Conservation (phyloP, 35 echinoderm and acorn worm genomes). For the Acanthaster planci region DNA sequence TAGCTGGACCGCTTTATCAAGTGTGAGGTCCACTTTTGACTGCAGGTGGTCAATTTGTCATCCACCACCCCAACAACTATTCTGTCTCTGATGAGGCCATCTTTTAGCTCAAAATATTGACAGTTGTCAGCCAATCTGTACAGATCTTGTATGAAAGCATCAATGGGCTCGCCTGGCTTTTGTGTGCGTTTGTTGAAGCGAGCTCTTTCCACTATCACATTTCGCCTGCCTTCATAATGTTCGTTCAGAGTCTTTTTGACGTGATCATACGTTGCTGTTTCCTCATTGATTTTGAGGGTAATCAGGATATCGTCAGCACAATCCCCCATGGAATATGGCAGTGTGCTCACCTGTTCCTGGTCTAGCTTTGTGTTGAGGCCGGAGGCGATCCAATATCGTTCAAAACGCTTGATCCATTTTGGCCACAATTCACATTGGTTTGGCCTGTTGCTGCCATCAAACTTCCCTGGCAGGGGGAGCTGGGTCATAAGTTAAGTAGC, state of each 20-base stretch:
- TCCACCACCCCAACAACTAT: conserved; percentile 30
- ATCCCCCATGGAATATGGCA: conserved; percentile 37
- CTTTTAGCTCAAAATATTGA: conserved; percentile 22
- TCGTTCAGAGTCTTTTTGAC: too few relatives aligned
- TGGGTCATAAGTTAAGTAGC: background rate
- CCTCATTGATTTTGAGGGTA: too few relatives aligned
- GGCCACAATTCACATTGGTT: conserved; percentile 28
- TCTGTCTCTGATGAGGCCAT: conserved; percentile 36
- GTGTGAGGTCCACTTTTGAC: background rate
- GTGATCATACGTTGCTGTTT: background rate
- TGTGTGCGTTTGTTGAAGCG: conserved; percentile 46
- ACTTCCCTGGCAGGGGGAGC: conserved; percentile 25
- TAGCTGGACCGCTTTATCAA: background rate
- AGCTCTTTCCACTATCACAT: conserved; percentile 35
- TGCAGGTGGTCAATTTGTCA: conserved; percentile 13
- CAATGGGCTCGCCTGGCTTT: conserved; percentile 34
- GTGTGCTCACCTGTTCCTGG: conserved; percentile 29
- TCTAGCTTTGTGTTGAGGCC: background rate
- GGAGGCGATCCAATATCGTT: conserved; percentile 24
- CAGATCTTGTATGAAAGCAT: conserved; percentile 36
- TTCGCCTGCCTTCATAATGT: too few relatives aligned
- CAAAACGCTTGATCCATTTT: conserved; percentile 30
- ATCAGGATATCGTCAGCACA: too few relatives aligned
- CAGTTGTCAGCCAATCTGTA: conserved; percentile 46
- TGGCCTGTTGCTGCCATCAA: conserved; percentile 23